Evolutionary conservation across 2,113 vertebrate species (phyloP), one percentile per base, ranked within the genome.

Genomic region (Clinocottus analis): DNA sequence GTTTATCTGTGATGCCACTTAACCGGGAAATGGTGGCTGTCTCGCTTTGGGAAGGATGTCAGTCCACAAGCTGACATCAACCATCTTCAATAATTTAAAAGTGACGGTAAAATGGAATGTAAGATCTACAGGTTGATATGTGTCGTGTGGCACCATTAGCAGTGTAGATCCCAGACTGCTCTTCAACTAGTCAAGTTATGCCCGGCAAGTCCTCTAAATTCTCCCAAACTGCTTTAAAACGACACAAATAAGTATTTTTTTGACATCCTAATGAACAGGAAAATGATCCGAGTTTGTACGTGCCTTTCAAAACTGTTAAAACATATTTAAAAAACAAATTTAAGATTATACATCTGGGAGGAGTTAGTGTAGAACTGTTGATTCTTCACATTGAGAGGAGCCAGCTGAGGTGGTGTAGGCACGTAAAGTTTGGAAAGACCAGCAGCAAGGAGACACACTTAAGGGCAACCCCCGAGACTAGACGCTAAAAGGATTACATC

Each of bases 51-150:
- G 12, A 17, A 31, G 29, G 29, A n/a, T n/a, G 29, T 35, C 27
- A 47, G 21, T 37, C 21, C 21, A 70, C 25, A 53, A 62, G 33
- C 31, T 25, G 7, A 31, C 8, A 62, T 21, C 41, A 77, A 75
- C 39, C 68, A 60, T 60, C 2, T 77, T 29, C 16, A 63, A 63
- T 55, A 33, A 47, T 19, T 78, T 19, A 56, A 71, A 2, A 43
- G 19, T 41, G n/a, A 60, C 4, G 19, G 11, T 10, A n/a, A 60
- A 12, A 21, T 14, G 56, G 17, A 53, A n/a, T n/a, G n/a, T n/a
- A n/a, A n/a, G n/a, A 17, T 27, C 16, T 45, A 64, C 14, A 64
- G 27, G n/a, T 0, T 1, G 12, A 47, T 31, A n/a, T n/a, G n/a
- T n/a, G n/a, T 43, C 41, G 33, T 59, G 9, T 35, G 1, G 7